phyloP scores from a whole-genome alignment of 1,140 invertebrate species.

The Penaeus indicus region DNA sequence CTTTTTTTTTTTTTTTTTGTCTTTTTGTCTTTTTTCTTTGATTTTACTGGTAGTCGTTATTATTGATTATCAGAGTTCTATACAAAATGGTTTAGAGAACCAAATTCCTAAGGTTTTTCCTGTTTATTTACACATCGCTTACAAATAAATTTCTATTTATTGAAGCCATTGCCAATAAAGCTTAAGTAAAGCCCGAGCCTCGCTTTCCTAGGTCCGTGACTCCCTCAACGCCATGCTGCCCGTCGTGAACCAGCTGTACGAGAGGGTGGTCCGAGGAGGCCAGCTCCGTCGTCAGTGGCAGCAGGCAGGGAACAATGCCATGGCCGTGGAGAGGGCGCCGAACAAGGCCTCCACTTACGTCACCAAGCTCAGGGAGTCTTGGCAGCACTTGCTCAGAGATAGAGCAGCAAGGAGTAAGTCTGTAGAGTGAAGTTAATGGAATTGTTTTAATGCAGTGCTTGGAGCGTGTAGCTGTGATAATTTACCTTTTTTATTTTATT shows the following conservation, averaged over 20 bases:
- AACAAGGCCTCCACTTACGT: constrained; percentile 81
- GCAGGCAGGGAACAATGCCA: constrained; percentile 77
- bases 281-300: constrained; percentile 80
- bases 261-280: constrained; percentile 48
- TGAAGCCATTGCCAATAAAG: not conserved
- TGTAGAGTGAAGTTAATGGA: not conserved
- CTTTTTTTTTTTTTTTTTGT: no score
- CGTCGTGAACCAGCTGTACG: constrained; percentile 59
- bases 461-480: not conserved
- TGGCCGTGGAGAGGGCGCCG: constrained; percentile 76
- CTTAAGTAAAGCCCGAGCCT: no score
- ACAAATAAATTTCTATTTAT: not conserved
- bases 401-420: constrained; percentile 77
- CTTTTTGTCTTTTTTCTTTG: no score
- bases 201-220: constrained; percentile 46
- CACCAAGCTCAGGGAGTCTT: constrained; percentile 86
- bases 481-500: not conserved
- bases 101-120: no score
- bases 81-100: no score
- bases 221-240: constrained; percentile 57
- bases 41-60: no score
- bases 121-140: not conserved
- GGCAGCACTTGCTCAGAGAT: constrained; percentile 91
- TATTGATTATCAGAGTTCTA: no score
- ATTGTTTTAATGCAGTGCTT: not conserved